Base-by-base conservation (phyloP, 2,888 invertebrate species). In the Agrochola macilenta region DNA sequence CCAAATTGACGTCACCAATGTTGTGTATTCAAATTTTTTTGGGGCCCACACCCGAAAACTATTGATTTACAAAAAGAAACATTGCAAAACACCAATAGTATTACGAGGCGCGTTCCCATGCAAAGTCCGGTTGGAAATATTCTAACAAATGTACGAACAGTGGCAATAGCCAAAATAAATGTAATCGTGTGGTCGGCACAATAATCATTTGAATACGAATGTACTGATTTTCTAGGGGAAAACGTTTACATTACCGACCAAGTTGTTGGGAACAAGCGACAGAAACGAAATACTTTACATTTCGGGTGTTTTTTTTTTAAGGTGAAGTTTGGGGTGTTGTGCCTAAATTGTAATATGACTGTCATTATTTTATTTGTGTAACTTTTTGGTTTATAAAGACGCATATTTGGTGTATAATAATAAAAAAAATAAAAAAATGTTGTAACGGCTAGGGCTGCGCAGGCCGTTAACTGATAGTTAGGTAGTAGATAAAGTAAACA, bases 171-270 rank as follows among this genome's bases (percentile, higher is more conserved):
- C 93, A 89, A 94, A 95, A 96, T 95, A 95, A 95, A 95, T 94
- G 95, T 94, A 94, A 95, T 95, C 92, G 93, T 90, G 92, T 90
- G 92, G 92, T 90, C 92, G 91, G 92, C 93, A 95, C 95, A 95
- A 96, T 96, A 96, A 96, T 95, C 95, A 95, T 96, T 96, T 96
- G 96, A 96, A 96, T 96, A 95, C 92, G 93, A 96, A 96, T 95
- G 94, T 94, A 93, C 95, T 93, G 95, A 96, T 96, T 96, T 95
- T 87, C 89, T 89, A 84, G 84, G 85, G 76, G 77, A 82, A 87
- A 82, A 81, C 83, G 84, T 81, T 88, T 84, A 86, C 85, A 84
- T 79, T 78, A 84, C 87, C 84, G 79, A 66, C 86, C 81, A 79
- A 79, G 78, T 82, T 78, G 77, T 81, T 71, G 76, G 76, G 80